A percentile compares a stretch with the other conserved stretches of the same genome.
Conservation (phyloP, 1,140 invertebrate species). For the Elymnias hypermnestra region DNA sequence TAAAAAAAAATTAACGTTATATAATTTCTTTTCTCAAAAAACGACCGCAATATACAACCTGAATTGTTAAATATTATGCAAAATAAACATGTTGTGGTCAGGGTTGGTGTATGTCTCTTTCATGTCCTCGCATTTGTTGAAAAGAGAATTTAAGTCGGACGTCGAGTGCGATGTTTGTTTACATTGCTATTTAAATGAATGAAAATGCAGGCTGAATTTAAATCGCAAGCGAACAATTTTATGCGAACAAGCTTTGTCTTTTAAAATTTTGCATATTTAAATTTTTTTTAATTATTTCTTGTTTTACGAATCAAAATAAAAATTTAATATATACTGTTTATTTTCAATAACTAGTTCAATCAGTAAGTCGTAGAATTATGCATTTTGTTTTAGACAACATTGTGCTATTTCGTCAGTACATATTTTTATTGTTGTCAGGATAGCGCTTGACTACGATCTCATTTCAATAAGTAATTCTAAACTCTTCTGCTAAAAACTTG, state of each 20-base stretch:
- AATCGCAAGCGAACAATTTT: neutral
- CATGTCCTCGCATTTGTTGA: neutral
- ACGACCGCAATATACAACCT: neutral
- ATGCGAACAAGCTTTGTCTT: neutral
- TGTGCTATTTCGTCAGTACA: too few species aligned
- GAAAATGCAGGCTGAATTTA: constrained; percentile 3
- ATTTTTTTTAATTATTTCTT: neutral
- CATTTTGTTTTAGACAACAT: too few species aligned
- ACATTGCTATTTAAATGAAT: constrained; percentile 19
- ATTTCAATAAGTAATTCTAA: too few species aligned
- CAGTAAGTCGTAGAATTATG: too few species aligned
- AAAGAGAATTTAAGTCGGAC: constrained; percentile 2
- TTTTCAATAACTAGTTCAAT: too few species aligned
- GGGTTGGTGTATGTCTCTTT: neutral
- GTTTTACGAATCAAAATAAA: too few species aligned
- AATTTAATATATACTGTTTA: too few species aligned
- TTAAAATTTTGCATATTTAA: constrained; percentile 2
- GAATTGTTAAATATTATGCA: neutral
- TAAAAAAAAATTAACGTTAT: too few species aligned
- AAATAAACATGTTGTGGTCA: neutral
- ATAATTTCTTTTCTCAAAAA: neutral
- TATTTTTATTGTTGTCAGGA: too few species aligned
- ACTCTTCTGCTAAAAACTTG: too few species aligned
- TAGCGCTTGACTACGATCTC: too few species aligned
- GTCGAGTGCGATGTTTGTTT: constrained; percentile 9